Base-by-base conservation (phyloP, 1,140 invertebrate species). In the Proctacanthus coquilletti region DNA sequence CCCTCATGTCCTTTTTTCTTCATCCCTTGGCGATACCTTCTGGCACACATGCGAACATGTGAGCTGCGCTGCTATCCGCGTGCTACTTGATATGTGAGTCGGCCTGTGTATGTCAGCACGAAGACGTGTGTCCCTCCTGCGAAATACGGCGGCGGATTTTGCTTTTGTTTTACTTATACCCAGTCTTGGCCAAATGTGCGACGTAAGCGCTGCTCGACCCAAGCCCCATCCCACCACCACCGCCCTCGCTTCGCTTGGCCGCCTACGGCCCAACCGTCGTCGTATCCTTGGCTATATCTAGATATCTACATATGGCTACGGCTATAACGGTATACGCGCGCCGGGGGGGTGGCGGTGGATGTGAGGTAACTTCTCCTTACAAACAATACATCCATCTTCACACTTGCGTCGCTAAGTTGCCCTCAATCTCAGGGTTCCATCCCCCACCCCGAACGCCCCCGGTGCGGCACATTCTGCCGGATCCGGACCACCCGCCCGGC, bases 371-470 rank as follows among this genome's bases (percentile, higher is more conserved):
- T 9, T 27, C 23, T 27, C 23, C 23, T 27, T 27, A 27, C 23
- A 27, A 27, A 27, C 23, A 27, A 27, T 27, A 27, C 23, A 27
- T 27, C 23, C 23, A 27, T 27, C 23, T 27, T 27, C 23, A 27
- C 23, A 27, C 23, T 27, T 27, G 23, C 13, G 23, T 27, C 23
- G 23, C 23, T 27, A 27, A 27, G 8, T 27, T 27, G 23, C 8
- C 8, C 8, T 27, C 23, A 8, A 9, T 27, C 13, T 13, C 23
- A 13, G 13, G 23, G 23, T 27, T 13, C n/a, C n/a, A n/a, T n/a
- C n/a, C 8, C 23, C 23, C 23, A 9, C 23, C 13, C 13, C 23
- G 8, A 9, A 13, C 13, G 8, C 13, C 23, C 8, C 13, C 23
- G 13, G 23, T 27, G 8, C 23, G 23, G 8, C 23, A 27, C 8